These are phyloP conservation scores for Zapus hudsonius DNA, from an alignment of 2,113 vertebrate species.

Conservation along the genomic window DNA sequence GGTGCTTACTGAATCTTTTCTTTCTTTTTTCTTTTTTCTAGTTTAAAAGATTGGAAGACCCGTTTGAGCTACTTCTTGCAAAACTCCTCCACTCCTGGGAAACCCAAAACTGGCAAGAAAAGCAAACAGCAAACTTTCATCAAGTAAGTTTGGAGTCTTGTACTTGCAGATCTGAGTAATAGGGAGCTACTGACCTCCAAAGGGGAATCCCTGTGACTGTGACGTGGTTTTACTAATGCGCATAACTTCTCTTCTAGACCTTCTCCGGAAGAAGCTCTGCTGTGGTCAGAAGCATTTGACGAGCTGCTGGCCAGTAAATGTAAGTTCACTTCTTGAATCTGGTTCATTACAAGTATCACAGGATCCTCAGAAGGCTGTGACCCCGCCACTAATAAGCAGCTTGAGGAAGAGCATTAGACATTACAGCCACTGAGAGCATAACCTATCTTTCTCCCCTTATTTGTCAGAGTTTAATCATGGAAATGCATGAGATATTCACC, in stretches of 20 bases:
- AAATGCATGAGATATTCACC: not conserved
- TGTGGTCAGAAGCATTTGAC: slow-evolving; percentile 94
- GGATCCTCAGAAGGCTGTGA: not conserved
- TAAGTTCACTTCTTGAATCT: slow-evolving; percentile 83
- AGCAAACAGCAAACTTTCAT: slow-evolving; percentile 82
- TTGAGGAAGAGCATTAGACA: not conserved
- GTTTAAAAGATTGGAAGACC: slow-evolving; percentile 88
- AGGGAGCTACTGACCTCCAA: not conserved
- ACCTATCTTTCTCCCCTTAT: not conserved
- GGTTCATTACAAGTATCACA: not conserved
- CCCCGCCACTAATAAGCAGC: not conserved
- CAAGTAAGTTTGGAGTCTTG: slow-evolving; percentile 76
- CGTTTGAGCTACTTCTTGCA: slow-evolving; percentile 87
- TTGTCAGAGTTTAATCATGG: not conserved
- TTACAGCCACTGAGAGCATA: not conserved
- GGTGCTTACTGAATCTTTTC: not conserved
- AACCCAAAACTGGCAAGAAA: slow-evolving; percentile 81
- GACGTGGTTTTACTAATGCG: not conserved
- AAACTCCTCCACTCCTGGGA: slow-evolving; percentile 84
- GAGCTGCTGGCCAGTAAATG: slow-evolving; percentile 93
- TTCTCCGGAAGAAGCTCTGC: slow-evolving; percentile 90
- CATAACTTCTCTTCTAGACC: slow-evolving; percentile 84
- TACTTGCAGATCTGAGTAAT: not conserved
- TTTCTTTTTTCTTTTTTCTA: slow-evolving; percentile 4
- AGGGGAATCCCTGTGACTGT: not conserved